Evolutionary conservation across 2,888 invertebrate genomes (phyloP).

Genomic region (Exephanes ischioxanthus): DNA sequence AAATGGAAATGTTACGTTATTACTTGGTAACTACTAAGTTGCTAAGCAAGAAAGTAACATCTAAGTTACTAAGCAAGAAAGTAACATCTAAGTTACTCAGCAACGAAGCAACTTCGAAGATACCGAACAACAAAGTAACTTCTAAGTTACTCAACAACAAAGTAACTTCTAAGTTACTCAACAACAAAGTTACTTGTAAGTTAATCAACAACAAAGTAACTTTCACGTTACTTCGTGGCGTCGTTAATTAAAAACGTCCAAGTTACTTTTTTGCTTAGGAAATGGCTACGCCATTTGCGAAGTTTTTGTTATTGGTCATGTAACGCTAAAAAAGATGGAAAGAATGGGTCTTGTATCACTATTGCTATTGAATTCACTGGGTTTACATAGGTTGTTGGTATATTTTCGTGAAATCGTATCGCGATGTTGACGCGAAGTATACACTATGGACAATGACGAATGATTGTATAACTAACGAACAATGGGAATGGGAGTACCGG

Average conservation of each 20-base stretch:
- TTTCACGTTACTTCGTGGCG: background rate
- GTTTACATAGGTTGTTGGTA: background rate
- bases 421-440: slow-evolving; percentile 46
- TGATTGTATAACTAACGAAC: slow-evolving; percentile 83
- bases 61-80: background rate
- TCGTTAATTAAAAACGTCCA: background rate
- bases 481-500: slow-evolving; percentile 80
- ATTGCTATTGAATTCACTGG: background rate
- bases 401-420: slow-evolving; percentile 38
- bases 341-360: background rate
- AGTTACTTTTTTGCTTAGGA: background rate
- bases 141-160: background rate
- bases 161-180: background rate
- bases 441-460: slow-evolving; percentile 51
- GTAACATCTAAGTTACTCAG: background rate
- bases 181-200: background rate
- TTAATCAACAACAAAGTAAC: background rate
- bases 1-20: background rate
- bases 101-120: background rate
- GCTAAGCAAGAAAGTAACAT: too few species aligned
- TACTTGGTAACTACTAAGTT: background rate
- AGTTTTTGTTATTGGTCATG: background rate
- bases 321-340: background rate
- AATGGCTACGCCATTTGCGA: background rate
- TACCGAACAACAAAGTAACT: background rate